Evolutionary conservation across 2,888 invertebrate genomes (phyloP).

Genomic region (Drosophila putrida): DNA sequence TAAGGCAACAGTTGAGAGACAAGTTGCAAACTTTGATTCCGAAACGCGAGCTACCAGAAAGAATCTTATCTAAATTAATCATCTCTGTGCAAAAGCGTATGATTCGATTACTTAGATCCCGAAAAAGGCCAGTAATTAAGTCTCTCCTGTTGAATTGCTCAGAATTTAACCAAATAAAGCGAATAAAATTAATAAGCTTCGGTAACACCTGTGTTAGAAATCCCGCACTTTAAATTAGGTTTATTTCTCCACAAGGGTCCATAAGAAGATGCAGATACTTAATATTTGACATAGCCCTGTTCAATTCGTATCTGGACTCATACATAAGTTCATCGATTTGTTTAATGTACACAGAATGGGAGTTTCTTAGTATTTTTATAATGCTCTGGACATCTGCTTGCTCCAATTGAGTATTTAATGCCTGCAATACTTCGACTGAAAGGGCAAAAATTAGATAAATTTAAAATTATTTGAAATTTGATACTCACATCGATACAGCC

Average conservation of each 20-base stretch:
- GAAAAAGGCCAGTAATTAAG: slow-evolving; percentile 89
- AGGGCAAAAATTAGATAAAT: neutral
- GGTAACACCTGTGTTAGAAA: slow-evolving; percentile 89
- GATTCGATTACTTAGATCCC: slow-evolving; percentile 93
- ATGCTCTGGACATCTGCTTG: slow-evolving; percentile 88
- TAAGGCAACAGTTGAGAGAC: slow-evolving; percentile 91
- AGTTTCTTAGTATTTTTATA: slow-evolving; percentile 88
- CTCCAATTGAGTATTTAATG: slow-evolving; percentile 89
- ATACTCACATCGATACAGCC: slow-evolving; percentile 80
- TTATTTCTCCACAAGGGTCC: slow-evolving; percentile 89
- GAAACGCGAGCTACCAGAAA: slow-evolving; percentile 89
- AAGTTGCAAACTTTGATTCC: slow-evolving; percentile 90
- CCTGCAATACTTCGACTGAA: slow-evolving; percentile 90
- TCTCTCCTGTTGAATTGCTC: slow-evolving; percentile 90
- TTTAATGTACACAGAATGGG: slow-evolving; percentile 90
- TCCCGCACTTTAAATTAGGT: slow-evolving; percentile 88
- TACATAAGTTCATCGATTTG: slow-evolving; percentile 89
- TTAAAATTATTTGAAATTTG: too few relatives aligned
- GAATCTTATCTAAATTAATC: slow-evolving; percentile 89
- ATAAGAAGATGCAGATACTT: slow-evolving; percentile 91
- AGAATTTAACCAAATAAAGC: slow-evolving; percentile 94
- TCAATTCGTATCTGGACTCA: slow-evolving; percentile 88
- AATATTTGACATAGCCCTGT: slow-evolving; percentile 93
- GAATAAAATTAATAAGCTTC: slow-evolving; percentile 90
- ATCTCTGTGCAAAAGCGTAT: slow-evolving; percentile 91